Conservation (phyloP, 2,797 vertebrate species). For the Neosilurus hyrtlii region DNA sequence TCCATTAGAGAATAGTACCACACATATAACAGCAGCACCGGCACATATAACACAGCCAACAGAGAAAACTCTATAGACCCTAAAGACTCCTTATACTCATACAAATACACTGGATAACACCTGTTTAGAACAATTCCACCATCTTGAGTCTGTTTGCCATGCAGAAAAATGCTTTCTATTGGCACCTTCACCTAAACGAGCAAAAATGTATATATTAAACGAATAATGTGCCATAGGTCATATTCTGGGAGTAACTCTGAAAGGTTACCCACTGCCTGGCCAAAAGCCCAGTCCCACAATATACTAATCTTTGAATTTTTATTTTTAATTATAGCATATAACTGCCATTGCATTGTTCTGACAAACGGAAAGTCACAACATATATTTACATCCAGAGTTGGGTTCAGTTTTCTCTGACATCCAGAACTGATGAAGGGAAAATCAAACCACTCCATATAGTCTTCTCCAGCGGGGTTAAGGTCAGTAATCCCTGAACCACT, state of each 20-base stretch:
- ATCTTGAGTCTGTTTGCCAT: background rate
- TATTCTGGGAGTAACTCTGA: background rate
- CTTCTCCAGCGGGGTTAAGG: too few species aligned
- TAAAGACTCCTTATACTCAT: background rate
- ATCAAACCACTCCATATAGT: too few species aligned
- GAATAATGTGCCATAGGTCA: background rate
- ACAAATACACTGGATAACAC: background rate
- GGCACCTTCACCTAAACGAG: background rate
- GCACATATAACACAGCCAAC: background rate
- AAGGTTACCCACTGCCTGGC: too few species aligned
- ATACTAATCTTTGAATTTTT: too few species aligned
- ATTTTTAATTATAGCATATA: too few species aligned
- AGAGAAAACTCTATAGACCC: background rate
- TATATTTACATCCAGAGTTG: too few species aligned
- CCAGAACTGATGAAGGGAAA: too few species aligned
- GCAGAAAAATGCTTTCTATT: background rate
- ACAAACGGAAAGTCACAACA: too few species aligned
- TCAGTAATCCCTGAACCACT: too few species aligned
- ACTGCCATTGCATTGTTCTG: too few species aligned
- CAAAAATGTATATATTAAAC: background rate
- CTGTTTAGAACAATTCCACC: background rate
- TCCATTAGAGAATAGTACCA: conserved; percentile 14
- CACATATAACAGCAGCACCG: background rate
- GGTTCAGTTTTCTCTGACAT: too few species aligned
- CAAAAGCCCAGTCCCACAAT: too few species aligned